phyloP scores from a whole-genome alignment of 2,797 vertebrate species.

The Babyrousa celebensis region DNA sequence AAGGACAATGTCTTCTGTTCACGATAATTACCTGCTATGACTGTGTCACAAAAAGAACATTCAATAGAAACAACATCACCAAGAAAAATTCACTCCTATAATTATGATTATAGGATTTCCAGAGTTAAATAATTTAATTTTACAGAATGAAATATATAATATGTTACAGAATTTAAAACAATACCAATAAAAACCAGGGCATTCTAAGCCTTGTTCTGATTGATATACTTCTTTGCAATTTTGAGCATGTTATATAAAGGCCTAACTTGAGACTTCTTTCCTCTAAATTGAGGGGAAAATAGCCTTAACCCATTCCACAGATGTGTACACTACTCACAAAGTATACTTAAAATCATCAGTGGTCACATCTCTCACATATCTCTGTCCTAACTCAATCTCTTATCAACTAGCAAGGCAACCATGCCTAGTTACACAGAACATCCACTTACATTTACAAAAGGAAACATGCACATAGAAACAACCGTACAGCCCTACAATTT shows the following conservation, averaged over 20 bases:
- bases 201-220: background rate
- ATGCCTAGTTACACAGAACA: background rate
- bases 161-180: background rate
- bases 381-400: background rate
- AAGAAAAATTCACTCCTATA: conserved; percentile 59
- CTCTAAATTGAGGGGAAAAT: conserved; percentile 15
- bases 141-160: background rate
- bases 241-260: background rate
- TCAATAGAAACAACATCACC: conserved; percentile 52
- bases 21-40: conserved; percentile 57
- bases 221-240: background rate
- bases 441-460: background rate
- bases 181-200: background rate
- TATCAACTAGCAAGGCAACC: background rate
- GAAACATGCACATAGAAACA: background rate
- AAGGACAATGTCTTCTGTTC: conserved; percentile 72
- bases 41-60: conserved; percentile 58
- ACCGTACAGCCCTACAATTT: background rate
- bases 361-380: background rate
- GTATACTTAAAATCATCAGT: conserved; percentile 12
- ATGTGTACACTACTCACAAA: background rate
- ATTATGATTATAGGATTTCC: background rate
- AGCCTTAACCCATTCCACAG: background rate
- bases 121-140: background rate
- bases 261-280: background rate